These are phyloP conservation scores for Bursaphelenchus mucronatus DNA, from an alignment of 1,140 invertebrate species.

Conservation along the genomic window DNA sequence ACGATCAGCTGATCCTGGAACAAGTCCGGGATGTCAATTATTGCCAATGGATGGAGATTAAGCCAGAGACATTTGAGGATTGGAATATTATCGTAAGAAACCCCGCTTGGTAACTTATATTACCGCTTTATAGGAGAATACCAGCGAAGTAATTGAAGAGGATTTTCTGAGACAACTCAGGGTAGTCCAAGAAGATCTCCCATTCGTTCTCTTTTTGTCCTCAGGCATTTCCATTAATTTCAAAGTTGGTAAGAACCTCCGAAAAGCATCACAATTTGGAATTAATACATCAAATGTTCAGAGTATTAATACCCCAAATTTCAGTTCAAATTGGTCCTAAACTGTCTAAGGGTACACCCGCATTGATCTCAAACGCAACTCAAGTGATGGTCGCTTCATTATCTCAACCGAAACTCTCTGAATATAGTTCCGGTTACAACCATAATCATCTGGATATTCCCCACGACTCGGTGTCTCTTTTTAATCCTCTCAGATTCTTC, in stretches of 20 bases:
- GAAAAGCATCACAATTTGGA: background rate
- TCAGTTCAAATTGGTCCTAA: slow-evolving; percentile 10
- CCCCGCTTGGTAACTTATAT: slow-evolving; percentile 12
- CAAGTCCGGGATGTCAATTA: slow-evolving; percentile 19
- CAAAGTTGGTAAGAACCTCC: slow-evolving; percentile 32
- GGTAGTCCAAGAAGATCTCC: slow-evolving; percentile 28
- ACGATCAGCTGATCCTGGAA: slow-evolving; percentile 32
- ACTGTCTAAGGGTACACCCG: slow-evolving; percentile 12
- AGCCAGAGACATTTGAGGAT: slow-evolving; percentile 35
- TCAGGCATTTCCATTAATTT: slow-evolving; percentile 28
- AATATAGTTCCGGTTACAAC: background rate
- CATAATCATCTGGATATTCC: background rate
- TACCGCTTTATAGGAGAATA: slow-evolving; percentile 26
- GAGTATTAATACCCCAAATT: background rate
- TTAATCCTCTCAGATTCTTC: too few species aligned
- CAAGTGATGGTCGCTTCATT: slow-evolving; percentile 26
- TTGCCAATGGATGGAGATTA: slow-evolving; percentile 31
- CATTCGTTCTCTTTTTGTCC: slow-evolving; percentile 25
- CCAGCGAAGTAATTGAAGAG: slow-evolving; percentile 36
- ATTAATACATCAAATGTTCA: background rate
- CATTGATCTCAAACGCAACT: slow-evolving; percentile 17
- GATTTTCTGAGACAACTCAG: slow-evolving; percentile 45
- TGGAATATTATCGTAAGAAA: slow-evolving; percentile 45
- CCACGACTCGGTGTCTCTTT: too few species aligned
- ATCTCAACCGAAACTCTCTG: slow-evolving; percentile 2